Conservation (phyloP, 2,888 invertebrate species). For the Thalpophila matura region DNA sequence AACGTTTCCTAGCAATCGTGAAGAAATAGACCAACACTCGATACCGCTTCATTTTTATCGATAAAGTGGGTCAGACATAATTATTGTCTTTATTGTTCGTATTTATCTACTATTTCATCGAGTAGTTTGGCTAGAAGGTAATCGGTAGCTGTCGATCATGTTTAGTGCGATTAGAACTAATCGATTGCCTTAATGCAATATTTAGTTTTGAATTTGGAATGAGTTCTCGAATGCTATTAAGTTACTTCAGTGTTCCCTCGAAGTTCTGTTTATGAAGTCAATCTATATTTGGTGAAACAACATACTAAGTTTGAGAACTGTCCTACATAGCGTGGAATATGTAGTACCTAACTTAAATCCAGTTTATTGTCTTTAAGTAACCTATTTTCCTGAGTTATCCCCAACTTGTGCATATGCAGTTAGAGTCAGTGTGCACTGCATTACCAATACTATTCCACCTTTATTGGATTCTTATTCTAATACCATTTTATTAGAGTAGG, state of each 20-base stretch:
- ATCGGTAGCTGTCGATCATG: constrained; percentile 17
- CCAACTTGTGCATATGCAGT: constrained; percentile 8
- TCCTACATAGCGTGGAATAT: neutral
- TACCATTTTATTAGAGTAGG: too few relatives aligned
- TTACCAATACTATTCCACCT: neutral
- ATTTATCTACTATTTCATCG: constrained; percentile 13
- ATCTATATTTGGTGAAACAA: constrained; percentile 2
- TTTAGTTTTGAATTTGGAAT: constrained; percentile 30
- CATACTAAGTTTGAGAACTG: neutral
- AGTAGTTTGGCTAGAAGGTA: constrained; percentile 8
- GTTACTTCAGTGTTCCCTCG: neutral
- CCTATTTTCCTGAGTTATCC: constrained; percentile 8
- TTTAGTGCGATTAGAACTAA: constrained; percentile 23
- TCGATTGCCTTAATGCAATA: constrained; percentile 10
- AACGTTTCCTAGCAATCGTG: constrained; percentile 58
- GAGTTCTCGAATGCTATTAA: constrained; percentile 13
- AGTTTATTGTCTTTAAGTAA: constrained; percentile 2
- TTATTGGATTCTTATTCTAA: too few relatives aligned
- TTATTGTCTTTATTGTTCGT: constrained; percentile 40
- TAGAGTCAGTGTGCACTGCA: neutral
- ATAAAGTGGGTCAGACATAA: constrained; percentile 58
- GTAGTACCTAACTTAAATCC: constrained; percentile 1
- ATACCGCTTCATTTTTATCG: constrained; percentile 59
- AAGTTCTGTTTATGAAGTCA: constrained; percentile 7
- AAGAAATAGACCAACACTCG: constrained; percentile 52